phyloP scores from a whole-genome alignment of 2,888 invertebrate species.

The Clostera curtula region DNA sequence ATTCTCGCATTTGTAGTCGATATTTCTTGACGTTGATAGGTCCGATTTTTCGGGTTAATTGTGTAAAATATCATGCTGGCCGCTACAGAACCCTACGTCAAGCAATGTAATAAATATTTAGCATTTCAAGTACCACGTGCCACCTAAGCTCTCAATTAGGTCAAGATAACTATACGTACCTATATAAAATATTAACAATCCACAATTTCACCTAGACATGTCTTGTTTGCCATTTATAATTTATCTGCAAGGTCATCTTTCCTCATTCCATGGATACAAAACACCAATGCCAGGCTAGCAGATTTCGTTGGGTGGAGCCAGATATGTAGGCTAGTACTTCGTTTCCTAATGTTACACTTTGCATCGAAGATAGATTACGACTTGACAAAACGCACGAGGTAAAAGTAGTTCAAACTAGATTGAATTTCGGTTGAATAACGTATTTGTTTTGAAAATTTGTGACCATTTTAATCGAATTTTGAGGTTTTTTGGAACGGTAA shows the following conservation, averaged over 20 bases:
- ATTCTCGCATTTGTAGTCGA: too few relatives aligned
- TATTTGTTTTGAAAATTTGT: slow-evolving; percentile 4
- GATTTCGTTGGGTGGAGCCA: slow-evolving; percentile 53
- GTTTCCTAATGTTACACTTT: slow-evolving; percentile 34
- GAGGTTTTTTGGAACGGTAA: slow-evolving; percentile 33
- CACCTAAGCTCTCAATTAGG: too few relatives aligned
- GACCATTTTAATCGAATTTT: slow-evolving; percentile 22
- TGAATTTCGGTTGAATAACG: slow-evolving; percentile 3
- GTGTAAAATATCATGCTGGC: too few relatives aligned
- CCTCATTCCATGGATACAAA: slow-evolving; percentile 41
- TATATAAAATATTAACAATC: too few relatives aligned
- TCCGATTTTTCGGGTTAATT: too few relatives aligned
- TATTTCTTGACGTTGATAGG: too few relatives aligned
- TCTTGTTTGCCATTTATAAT: slow-evolving; percentile 43
- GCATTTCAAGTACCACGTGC: too few relatives aligned
- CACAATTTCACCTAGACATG: slow-evolving; percentile 22
- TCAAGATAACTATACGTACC: too few relatives aligned
- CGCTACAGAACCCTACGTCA: too few relatives aligned
- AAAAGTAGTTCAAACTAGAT: background rate
- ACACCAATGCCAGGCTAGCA: slow-evolving; percentile 51
- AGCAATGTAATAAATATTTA: too few relatives aligned
- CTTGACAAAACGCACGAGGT: background rate
- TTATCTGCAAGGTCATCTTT: slow-evolving; percentile 36
- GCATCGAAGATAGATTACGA: slow-evolving; percentile 10
- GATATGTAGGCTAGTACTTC: slow-evolving; percentile 28